Conservation (phyloP, 1,140 invertebrate species). For the Eriocheir sinensis region DNA sequence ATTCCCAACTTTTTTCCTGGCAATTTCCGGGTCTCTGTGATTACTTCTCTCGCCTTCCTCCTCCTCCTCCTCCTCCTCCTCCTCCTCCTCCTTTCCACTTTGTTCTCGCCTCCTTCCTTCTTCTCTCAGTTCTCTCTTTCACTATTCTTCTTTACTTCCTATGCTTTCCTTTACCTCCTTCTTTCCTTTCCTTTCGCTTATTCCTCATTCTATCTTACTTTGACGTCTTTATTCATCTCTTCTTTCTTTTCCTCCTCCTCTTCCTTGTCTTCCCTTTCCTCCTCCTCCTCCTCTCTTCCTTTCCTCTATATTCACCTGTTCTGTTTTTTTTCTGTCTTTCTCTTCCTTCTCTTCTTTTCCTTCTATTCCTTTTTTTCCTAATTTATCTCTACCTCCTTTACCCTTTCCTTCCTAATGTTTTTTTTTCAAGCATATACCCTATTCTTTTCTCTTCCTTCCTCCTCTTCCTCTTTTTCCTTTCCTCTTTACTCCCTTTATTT, state of each 20-base stretch:
- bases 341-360: background rate
- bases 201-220: background rate
- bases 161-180: background rate
- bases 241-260: background rate
- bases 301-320: background rate
- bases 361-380: background rate
- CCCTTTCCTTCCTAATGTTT: background rate
- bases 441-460: background rate
- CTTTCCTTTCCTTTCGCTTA: background rate
- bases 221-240: background rate
- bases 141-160: background rate
- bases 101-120: background rate
- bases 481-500: background rate
- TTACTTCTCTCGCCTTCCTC: background rate
- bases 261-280: background rate
- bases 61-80: too few species aligned
- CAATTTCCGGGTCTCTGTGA: background rate
- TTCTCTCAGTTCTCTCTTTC: background rate
- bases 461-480: background rate
- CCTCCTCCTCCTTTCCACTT: background rate
- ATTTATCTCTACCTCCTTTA: background rate
- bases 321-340: background rate
- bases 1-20: background rate
- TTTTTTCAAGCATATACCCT: background rate
- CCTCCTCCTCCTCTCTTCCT: background rate